Conservation (phyloP, 2,113 vertebrate genomes). For the Chionodraco myersi region DNA sequence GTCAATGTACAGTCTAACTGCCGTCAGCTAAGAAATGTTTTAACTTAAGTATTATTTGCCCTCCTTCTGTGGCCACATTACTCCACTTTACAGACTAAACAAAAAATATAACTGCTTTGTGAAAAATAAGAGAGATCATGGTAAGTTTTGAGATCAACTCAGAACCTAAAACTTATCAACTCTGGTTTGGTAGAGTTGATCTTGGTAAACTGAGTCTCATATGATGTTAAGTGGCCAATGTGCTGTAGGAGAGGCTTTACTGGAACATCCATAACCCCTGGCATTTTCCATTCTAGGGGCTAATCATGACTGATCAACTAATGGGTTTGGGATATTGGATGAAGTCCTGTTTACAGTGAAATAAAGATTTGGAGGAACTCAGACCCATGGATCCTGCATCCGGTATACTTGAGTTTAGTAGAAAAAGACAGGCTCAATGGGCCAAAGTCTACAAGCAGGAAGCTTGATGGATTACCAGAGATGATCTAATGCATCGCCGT, state of each 20-base stretch:
- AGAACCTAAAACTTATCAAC: no score
- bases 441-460: constrained; percentile 4
- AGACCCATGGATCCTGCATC: neutral
- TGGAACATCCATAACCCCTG: neutral
- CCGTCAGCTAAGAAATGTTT: no score
- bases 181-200: neutral
- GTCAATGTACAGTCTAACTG: no score
- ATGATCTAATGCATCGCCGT: constrained; percentile 40
- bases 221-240: neutral
- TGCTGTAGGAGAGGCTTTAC: neutral
- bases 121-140: no score
- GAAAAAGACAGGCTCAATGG: neutral
- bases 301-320: neutral
- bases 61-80: no score
- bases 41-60: no score
- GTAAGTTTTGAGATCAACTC: no score
- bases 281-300: neutral
- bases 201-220: neutral
- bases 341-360: neutral
- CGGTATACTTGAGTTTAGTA: neutral
- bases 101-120: no score
- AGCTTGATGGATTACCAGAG: constrained; percentile 43
- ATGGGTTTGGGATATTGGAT: no score
- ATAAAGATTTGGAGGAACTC: neutral
- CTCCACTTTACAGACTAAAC: no score